phyloP scores from a whole-genome alignment of 2,888 invertebrate genomes.

The Drosophila stalkeri region DNA sequence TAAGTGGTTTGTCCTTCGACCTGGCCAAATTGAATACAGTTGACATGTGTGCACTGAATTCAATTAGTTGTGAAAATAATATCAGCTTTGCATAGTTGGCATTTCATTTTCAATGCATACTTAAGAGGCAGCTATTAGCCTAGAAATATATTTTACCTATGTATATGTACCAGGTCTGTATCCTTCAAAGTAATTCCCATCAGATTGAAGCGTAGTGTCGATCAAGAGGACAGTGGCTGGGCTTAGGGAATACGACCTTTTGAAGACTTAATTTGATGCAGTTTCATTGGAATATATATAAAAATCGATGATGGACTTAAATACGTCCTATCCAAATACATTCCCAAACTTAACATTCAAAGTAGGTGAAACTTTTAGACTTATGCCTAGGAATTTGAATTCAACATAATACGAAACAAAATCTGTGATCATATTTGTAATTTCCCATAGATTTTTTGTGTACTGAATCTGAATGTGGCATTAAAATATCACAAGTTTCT shows the following conservation, averaged over 20 bases:
- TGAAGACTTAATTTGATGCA: no score
- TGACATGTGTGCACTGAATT: neutral
- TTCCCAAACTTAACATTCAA: no score
- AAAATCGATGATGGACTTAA: no score
- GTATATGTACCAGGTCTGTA: neutral
- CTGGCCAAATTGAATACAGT: neutral
- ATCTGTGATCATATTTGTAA: no score
- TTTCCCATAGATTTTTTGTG: no score
- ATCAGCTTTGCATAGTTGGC: neutral
- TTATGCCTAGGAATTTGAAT: no score
- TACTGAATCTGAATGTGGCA: neutral
- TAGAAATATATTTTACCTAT: neutral
- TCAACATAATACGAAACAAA: no score
- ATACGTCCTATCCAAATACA: no score
- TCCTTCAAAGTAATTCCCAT: neutral
- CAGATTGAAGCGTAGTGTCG: neutral
- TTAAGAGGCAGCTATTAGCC: neutral
- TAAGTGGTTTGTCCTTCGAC: constrained; percentile 2
- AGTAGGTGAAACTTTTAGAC: no score
- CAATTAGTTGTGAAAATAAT: neutral
- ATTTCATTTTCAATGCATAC: neutral
- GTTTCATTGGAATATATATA: no score
- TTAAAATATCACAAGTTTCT: neutral
- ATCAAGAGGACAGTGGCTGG: no score
- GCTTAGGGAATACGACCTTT: no score